Evolutionary conservation across 2,113 vertebrate genomes (phyloP), one percentile per base, ranked within the genome.

Genomic region (Bostrychus sinensis): DNA sequence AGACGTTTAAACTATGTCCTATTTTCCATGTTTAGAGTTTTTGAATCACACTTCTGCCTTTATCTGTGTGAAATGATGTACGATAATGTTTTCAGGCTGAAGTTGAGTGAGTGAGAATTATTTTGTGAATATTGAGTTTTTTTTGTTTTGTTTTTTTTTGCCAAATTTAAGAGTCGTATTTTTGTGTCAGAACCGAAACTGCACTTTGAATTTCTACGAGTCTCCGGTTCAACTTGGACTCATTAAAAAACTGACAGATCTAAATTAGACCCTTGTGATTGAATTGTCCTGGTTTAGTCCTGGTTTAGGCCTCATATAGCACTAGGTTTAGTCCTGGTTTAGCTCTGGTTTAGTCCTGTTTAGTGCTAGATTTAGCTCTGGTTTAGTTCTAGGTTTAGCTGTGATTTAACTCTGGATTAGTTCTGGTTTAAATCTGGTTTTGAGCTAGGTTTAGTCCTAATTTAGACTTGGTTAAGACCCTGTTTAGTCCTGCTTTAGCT

Each of bases 141-240:
- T 51, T 28, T 50, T 38, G 7, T 38, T 10, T 30, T 38, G 7
- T 38, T 14, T 38, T 14, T 38, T 14, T 51, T 16, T 51, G 48
- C 48, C 48, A 51, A 51, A 51, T 28, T 50, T 22, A 23, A 46
- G 43, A 23, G 20, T 48, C 22, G 7, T 51, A 48, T 28, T 51
- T 51, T 51, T 51, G 48, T 28, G 48, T 30, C 7, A n/a, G 16
- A 17, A 30, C 48, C 14, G 23, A 28, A 17, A 51, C 26, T n/a
- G 25, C 25, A 28, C 25, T 51, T 51, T 51, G 48, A 28, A 26
- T 51, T 51, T 23, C 3, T 16, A 16, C 23, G 13, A 2, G 23
- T 26, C 48, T 30, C 48, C 9, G 48, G 22, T 48, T 25, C 9
- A 3, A 45, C 42, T 25, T 5, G 2, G 25, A 30, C 16, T 51